Conservation (phyloP, 1,140 invertebrate species). For the Ctenoplectra terminalis region DNA sequence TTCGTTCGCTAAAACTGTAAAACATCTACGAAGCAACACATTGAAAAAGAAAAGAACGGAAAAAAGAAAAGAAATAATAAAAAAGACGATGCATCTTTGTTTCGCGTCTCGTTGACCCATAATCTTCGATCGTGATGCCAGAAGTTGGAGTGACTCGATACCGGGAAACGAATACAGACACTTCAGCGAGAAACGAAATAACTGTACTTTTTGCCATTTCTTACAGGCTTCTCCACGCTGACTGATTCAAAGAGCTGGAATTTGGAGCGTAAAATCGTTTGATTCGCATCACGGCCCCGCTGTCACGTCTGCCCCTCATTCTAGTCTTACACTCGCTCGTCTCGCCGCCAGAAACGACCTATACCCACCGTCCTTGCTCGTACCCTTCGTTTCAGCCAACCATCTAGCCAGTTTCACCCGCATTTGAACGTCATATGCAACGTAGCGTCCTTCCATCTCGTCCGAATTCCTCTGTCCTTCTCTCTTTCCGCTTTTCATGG, state of each 20-base stretch:
- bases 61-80: not conserved
- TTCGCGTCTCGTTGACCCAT: not conserved
- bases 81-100: not conserved
- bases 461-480: not conserved
- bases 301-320: conserved; percentile 62
- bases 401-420: conserved; percentile 21
- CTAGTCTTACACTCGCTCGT: conserved; percentile 46
- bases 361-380: not conserved
- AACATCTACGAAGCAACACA: no score
- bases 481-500: not conserved
- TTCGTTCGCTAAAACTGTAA: no score
- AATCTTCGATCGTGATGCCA: conserved; percentile 4
- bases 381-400: conserved; percentile 24
- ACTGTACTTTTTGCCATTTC: conserved; percentile 55
- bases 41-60: accelerated
- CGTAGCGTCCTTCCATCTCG: not conserved
- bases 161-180: conserved; percentile 10
- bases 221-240: conserved; percentile 42
- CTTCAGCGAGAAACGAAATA: conserved; percentile 48
- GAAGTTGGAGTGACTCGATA: conserved; percentile 23
- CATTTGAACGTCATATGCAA: conserved; percentile 43
- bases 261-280: conserved; percentile 73
- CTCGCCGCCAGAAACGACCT: conserved; percentile 18
- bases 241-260: conserved; percentile 64
- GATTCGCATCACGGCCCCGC: conserved; percentile 67